Conservation (phyloP, 2,888 invertebrate genomes). For the Cosmia pyralina region DNA sequence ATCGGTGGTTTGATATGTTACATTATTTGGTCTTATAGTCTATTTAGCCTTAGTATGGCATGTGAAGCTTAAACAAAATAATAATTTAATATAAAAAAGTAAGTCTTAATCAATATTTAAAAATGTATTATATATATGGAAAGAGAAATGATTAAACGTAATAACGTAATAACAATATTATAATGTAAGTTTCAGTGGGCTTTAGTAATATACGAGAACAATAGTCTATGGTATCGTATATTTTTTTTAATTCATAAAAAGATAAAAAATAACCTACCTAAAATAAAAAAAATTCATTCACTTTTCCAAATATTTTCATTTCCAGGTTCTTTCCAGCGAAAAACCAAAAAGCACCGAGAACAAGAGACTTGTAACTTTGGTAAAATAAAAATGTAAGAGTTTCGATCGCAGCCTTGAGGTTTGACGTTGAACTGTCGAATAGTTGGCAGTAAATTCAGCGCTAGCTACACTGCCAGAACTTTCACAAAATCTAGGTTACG, state of each 20-base stretch:
- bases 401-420: conserved; percentile 67
- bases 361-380: conserved; percentile 50
- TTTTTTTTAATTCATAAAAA: too few relatives aligned
- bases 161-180: too few relatives aligned
- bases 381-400: conserved; percentile 65
- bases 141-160: too few relatives aligned
- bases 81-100: too few relatives aligned
- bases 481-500: conserved; percentile 76
- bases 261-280: background rate
- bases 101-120: too few relatives aligned
- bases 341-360: conserved; percentile 12
- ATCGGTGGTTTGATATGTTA: too few relatives aligned
- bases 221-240: background rate
- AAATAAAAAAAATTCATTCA: fast-evolving
- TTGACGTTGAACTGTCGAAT: conserved; percentile 71
- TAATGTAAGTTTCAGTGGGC: too few relatives aligned
- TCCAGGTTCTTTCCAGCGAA: background rate
- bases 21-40: too few relatives aligned
- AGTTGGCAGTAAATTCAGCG: conserved; percentile 72
- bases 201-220: background rate
- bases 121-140: too few relatives aligned
- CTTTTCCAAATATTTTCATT: background rate
- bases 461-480: conserved; percentile 65
- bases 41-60: too few relatives aligned
- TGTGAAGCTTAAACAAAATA: too few relatives aligned